These are phyloP conservation scores for Lasioglossum vierecki DNA, from an alignment of 2,888 invertebrate species.

Conservation along the genomic window DNA sequence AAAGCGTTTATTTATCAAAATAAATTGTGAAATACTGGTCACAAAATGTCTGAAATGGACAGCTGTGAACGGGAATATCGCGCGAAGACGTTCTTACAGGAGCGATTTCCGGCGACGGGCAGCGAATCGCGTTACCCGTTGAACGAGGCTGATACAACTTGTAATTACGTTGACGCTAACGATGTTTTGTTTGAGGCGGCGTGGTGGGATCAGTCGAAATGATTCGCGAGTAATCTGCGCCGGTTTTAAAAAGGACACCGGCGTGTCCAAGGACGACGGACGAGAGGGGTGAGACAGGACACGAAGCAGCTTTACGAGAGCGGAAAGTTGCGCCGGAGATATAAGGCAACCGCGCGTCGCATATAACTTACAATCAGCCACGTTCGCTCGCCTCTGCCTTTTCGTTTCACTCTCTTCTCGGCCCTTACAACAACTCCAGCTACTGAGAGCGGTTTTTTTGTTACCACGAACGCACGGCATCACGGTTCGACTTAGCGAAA, in stretches of 20 bases:
- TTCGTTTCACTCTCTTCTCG: conserved; percentile 67
- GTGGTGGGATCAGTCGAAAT: conserved; percentile 51
- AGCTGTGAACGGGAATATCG: background rate
- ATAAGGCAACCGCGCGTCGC: conserved; percentile 82
- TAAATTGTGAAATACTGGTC: too few species aligned
- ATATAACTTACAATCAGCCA: conserved; percentile 84
- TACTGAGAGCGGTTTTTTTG: conserved; percentile 65
- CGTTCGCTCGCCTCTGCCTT: conserved; percentile 72
- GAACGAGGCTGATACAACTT: conserved; percentile 42
- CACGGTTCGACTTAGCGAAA: conserved; percentile 66
- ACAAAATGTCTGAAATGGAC: background rate
- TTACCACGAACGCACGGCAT: conserved; percentile 69
- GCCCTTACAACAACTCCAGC: conserved; percentile 57
- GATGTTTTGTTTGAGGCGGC: conserved; percentile 52
- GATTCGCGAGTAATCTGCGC: conserved; percentile 61
- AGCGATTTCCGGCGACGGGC: background rate
- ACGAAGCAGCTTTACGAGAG: conserved; percentile 82
- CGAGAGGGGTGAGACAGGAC: conserved; percentile 65
- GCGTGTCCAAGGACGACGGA: conserved; percentile 50
- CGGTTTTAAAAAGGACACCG: conserved; percentile 61
- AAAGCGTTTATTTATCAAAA: too few species aligned
- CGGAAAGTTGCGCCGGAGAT: conserved; percentile 82
- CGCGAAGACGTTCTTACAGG: background rate
- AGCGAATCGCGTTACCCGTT: conserved; percentile 47
- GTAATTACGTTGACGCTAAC: conserved; percentile 60